Conservation (phyloP, 2,888 invertebrate species). For the Harpagoxenus sublaevis region DNA sequence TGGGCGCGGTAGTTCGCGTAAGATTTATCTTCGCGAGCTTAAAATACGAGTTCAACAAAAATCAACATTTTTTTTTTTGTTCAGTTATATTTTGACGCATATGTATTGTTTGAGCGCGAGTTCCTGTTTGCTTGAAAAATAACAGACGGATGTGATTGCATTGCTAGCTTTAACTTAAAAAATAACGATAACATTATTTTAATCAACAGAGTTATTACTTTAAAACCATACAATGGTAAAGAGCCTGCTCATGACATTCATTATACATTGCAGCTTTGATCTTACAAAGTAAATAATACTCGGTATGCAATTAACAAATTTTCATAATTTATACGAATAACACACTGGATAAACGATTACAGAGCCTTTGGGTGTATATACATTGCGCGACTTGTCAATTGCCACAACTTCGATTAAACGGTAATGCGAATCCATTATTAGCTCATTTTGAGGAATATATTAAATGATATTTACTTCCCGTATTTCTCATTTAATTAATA, state of each 20-base stretch:
- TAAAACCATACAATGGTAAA: neutral
- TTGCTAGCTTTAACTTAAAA: constrained; percentile 8
- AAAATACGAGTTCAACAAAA: constrained; percentile 48
- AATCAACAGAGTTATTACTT: neutral
- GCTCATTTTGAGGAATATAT: constrained; percentile 45
- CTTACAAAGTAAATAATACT: constrained; percentile 19
- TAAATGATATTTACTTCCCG: constrained; percentile 37
- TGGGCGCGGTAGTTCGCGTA: constrained; percentile 12
- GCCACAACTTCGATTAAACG: constrained; percentile 39
- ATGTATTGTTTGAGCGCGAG: constrained; percentile 30
- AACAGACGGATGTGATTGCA: constrained; percentile 21
- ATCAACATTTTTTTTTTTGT: constrained; percentile 37
- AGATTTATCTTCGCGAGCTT: constrained; percentile 43
- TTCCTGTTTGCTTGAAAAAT: constrained; percentile 13
- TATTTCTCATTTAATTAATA: constrained; percentile 40
- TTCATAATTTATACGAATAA: constrained; percentile 28
- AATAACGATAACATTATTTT: constrained; percentile 20
- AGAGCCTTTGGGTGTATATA: neutral
- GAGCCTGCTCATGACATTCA: constrained; percentile 22
- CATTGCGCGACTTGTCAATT: constrained; percentile 35
- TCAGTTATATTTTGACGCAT: constrained; percentile 43
- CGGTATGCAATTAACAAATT: constrained; percentile 28
- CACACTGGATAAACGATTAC: constrained; percentile 12
- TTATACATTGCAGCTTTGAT: constrained; percentile 35
- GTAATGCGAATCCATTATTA: constrained; percentile 34